A percentile compares a stretch with the other conserved stretches of the same genome.
These are phyloP conservation scores for Epirrita christyi DNA, from an alignment of 2,888 invertebrate genomes.

Conservation along the genomic window DNA sequence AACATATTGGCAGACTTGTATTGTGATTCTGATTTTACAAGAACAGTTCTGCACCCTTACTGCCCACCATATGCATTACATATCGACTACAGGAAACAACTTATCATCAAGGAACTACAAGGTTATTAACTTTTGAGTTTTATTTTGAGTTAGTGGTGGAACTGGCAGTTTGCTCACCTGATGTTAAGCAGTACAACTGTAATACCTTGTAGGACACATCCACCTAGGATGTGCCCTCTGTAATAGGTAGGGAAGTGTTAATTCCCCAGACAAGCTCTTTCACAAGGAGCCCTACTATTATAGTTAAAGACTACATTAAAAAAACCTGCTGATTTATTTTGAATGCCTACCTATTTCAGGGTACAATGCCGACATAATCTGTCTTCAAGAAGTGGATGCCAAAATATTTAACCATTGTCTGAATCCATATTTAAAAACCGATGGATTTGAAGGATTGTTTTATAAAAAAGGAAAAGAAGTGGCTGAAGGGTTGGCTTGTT, in stretches of 20 bases:
- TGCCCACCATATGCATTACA: conserved; percentile 92
- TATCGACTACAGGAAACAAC: conserved; percentile 94
- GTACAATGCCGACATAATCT: conserved; percentile 95
- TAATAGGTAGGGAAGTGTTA: no score
- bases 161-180: no score
- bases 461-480: conserved; percentile 89
- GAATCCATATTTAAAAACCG: conserved; percentile 80
- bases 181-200: no score
- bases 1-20: conserved; percentile 97
- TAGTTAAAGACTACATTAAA: no score
- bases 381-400: conserved; percentile 96
- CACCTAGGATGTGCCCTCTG: no score
- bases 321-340: neutral
- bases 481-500: conserved; percentile 92
- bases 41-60: conserved; percentile 90
- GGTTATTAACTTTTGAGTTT: no score
- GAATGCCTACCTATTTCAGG: conserved; percentile 72
- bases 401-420: conserved; percentile 90
- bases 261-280: no score
- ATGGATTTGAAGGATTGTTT: conserved; percentile 86
- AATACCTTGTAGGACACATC: no score
- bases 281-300: no score
- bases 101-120: conserved; percentile 92
- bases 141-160: no score
- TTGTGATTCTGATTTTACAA: conserved; percentile 92